Evolutionary conservation across 2,797 vertebrate genomes (phyloP).

Genomic region (Fringilla coelebs): DNA sequence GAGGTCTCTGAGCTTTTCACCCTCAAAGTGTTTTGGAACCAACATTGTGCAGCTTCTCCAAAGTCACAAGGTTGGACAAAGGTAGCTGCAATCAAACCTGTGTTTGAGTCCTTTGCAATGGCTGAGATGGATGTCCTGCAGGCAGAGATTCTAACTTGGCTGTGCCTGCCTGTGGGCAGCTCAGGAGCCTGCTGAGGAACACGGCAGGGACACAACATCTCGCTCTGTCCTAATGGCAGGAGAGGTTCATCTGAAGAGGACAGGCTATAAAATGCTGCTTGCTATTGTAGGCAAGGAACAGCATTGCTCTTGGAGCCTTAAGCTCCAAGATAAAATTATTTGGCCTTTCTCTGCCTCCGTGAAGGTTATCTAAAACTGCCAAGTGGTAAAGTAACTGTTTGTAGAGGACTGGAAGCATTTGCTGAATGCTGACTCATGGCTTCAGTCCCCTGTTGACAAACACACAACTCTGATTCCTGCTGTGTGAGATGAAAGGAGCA

Average conservation of each 20-base stretch:
- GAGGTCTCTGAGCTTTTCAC: background rate
- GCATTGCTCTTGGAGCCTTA: background rate
- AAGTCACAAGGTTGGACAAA: background rate
- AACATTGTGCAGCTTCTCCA: background rate
- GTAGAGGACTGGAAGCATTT: background rate
- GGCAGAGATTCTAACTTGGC: background rate
- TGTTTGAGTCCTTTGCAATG: background rate
- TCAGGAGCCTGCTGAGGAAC: background rate
- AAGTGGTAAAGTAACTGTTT: background rate
- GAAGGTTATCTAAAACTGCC: background rate
- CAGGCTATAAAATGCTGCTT: background rate
- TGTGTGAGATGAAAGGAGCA: background rate
- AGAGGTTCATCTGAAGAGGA: background rate
- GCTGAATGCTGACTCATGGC: slow-evolving; percentile 22
- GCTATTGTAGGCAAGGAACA: background rate
- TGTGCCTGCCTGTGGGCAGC: background rate
- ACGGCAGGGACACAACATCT: background rate
- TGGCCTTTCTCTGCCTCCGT: background rate
- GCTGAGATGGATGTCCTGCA: background rate
- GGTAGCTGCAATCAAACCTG: background rate
- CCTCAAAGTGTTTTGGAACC: background rate
- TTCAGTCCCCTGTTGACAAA: background rate
- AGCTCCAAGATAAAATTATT: background rate
- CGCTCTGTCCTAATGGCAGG: background rate
- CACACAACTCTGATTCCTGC: background rate